These are phyloP conservation scores for Ranitomeya variabilis DNA, from an alignment of 2,113 vertebrate genomes.

Conservation along the genomic window DNA sequence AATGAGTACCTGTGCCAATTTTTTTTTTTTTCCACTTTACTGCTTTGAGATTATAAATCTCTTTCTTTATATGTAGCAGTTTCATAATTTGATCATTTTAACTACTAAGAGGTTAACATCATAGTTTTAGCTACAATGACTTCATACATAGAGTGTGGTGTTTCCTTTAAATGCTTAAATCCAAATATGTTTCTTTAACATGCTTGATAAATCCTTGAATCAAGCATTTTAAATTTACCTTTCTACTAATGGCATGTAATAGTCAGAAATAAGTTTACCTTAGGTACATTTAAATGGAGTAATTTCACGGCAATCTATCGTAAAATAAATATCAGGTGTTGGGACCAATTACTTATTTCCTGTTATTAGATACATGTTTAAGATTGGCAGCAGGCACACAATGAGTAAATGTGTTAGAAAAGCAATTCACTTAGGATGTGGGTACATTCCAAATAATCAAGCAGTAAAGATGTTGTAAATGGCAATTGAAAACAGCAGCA, in stretches of 20 bases:
- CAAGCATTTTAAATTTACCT: constrained; percentile 38
- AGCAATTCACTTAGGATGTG: constrained; percentile 45
- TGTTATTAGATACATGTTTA: constrained; percentile 41
- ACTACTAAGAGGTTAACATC: background rate
- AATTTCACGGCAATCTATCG: constrained; percentile 43
- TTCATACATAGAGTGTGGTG: background rate
- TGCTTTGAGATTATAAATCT: background rate
- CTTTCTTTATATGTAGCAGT: background rate
- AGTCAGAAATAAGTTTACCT: background rate
- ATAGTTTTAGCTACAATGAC: background rate
- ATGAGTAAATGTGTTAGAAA: constrained; percentile 45
- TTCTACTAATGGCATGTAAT: constrained; percentile 27
- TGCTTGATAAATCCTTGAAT: constrained; percentile 21
- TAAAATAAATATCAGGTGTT: constrained; percentile 54
- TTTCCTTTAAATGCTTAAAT: background rate
- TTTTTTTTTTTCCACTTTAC: background rate
- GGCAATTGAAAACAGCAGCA: constrained; percentile 36
- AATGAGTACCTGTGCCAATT: too few relatives aligned
- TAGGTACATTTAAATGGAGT: constrained; percentile 38
- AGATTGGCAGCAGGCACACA: constrained; percentile 38
- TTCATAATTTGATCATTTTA: background rate
- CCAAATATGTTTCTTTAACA: constrained; percentile 7
- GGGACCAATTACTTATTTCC: constrained; percentile 45
- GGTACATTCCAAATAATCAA: constrained; percentile 46
- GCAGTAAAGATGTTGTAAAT: constrained; percentile 36